Evolutionary conservation across 2,888 invertebrate genomes (phyloP), one percentile per base, ranked within the genome.

Genomic region (Hipparchia semele): DNA sequence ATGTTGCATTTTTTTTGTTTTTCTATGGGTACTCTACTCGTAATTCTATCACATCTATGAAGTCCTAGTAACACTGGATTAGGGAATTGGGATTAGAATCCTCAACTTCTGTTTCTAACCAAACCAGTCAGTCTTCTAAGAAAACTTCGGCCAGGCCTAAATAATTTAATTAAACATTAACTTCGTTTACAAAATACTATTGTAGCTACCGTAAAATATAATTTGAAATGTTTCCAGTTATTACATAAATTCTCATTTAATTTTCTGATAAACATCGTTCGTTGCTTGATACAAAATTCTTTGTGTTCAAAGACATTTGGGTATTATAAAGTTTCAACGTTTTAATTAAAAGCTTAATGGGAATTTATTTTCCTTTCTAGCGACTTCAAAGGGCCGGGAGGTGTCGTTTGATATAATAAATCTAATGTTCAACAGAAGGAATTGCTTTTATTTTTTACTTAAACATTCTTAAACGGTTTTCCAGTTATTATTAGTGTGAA

Each of bases 321-420:
- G 85, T 69, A 66, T 75, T 69, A 71, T 71, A 73, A 75, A 73
- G 69, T 87, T 83, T 87, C 87, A 86, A 89, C 81, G 84, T 86
- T 91, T 91, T 91, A 91, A 92, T 92, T 92, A 90, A 92, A 91
- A 90, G 81, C 82, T 71, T 81, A 81, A 83, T 82, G 84, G 84
- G 86, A 90, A 90, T 90, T 90, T 90, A 90, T 89, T 87, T 86
- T 86, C 87, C 86, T 81, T 87, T 87, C 86, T 81, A 83, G 83
- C 84, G 84, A 90, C 91, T 92, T 92, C 92, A 92, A 92, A 92
- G 92, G 91, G 89, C 88, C 87, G 81, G 81, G 85, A 88, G 88
- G 87, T 90, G 90, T 89, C 90, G 87, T 87, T 86, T 83, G 83
- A 84, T 86, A 86, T 87, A 87, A 91, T 91, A 92, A 92, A 92